A percentile compares a stretch with the other conserved stretches of the same genome.
phyloP scores from a whole-genome alignment of 2,113 vertebrate species.

The Apteryx owenii region DNA sequence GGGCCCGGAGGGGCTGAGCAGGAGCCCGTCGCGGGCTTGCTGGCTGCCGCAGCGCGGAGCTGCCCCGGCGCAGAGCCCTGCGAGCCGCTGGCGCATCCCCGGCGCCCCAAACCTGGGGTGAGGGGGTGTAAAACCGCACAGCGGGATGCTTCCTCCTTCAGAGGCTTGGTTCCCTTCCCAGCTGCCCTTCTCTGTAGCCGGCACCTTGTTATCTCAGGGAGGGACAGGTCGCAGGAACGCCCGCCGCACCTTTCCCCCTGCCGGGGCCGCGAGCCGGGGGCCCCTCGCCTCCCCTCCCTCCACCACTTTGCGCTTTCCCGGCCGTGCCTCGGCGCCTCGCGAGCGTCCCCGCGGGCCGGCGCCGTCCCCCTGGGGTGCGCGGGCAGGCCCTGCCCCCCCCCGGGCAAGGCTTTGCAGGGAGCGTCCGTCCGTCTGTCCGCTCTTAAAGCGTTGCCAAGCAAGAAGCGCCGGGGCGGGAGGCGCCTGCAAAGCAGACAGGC shows the following conservation, averaged over 20 bases:
- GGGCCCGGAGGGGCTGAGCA: not conserved
- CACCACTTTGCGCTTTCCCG: not conserved
- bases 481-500: not conserved
- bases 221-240: not conserved
- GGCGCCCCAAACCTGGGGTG: too few species aligned
- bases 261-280: not conserved
- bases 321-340: not conserved
- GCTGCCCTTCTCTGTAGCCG: not conserved
- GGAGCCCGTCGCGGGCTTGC: too few species aligned
- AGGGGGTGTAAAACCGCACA: not conserved
- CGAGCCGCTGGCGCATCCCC: too few species aligned
- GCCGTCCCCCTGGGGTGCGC: not conserved
- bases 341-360: too few species aligned
- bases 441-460: too few species aligned
- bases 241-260: not conserved
- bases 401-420: not conserved
- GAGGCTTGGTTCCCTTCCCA: not conserved
- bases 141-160: not conserved
- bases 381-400: too few species aligned
- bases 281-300: not conserved
- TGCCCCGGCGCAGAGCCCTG: too few species aligned
- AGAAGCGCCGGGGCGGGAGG: not conserved
- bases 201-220: slow-evolving; percentile 18
- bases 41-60: too few species aligned
- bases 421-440: not conserved